These are phyloP conservation scores for Phataginus tricuspis DNA, from an alignment of 2,797 vertebrate species.

Conservation along the genomic window DNA sequence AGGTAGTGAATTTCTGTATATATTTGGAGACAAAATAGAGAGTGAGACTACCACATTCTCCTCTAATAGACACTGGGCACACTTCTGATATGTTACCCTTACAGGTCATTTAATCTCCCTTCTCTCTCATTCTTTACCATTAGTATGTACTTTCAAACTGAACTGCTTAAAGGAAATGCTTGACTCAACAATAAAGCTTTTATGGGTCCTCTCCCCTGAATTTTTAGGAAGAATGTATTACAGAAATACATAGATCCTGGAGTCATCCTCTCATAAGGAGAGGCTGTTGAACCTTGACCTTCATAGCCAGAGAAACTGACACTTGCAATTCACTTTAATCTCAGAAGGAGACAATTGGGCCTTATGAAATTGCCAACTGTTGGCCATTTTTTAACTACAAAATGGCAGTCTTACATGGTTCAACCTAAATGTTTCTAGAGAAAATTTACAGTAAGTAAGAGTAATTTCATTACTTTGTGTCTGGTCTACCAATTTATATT, in stretches of 20 bases:
- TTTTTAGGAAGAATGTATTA: neutral
- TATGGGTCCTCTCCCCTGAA: neutral
- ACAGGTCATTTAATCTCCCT: neutral
- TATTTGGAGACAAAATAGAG: neutral
- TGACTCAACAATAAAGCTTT: neutral
- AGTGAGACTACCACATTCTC: neutral
- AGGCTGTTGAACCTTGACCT: neutral
- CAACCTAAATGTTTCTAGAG: neutral
- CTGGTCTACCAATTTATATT: neutral
- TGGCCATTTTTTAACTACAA: neutral
- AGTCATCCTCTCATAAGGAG: neutral
- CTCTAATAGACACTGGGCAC: neutral
- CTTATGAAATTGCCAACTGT: neutral
- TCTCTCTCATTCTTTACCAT: neutral
- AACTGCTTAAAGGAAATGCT: neutral
- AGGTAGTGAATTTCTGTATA: neutral
- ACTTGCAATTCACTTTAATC: neutral
- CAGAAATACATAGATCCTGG: neutral
- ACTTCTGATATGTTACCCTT: neutral
- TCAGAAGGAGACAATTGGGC: neutral
- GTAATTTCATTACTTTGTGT: neutral
- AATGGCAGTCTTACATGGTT: neutral
- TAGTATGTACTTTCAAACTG: neutral
- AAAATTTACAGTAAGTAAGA: neutral
- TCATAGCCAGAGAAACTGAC: neutral